Conservation (phyloP, 2,888 invertebrate species). For the Toxonevra muliebris region DNA sequence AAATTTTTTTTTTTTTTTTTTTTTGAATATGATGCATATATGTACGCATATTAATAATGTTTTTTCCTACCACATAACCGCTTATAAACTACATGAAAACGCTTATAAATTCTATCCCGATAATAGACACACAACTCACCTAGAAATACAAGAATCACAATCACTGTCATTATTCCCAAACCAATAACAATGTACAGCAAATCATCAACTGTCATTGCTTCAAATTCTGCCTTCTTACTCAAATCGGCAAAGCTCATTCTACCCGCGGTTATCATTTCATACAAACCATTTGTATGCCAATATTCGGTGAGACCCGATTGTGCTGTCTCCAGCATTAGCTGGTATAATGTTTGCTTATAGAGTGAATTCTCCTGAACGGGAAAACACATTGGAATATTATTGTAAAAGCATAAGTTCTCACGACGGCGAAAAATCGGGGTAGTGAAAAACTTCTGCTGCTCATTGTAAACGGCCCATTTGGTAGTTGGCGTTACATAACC, state of each 20-base stretch:
- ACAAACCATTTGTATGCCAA: slow-evolving; percentile 47
- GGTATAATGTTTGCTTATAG: slow-evolving; percentile 44
- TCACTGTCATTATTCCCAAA: slow-evolving; percentile 41
- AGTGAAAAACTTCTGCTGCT: slow-evolving; percentile 55
- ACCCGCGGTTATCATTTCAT: slow-evolving; percentile 49
- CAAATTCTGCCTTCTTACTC: slow-evolving; percentile 43
- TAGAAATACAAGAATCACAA: slow-evolving; percentile 43
- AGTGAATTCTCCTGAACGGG: slow-evolving; percentile 55
- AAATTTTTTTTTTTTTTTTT: no score
- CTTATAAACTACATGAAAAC: no score
- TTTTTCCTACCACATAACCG: no score
- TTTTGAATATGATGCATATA: no score
- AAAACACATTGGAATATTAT: slow-evolving; percentile 51
- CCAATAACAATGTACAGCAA: slow-evolving; percentile 52
- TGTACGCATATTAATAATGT: no score
- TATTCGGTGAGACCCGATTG: slow-evolving; percentile 44
- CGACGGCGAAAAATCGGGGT: slow-evolving; percentile 50
- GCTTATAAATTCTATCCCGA: not conserved
- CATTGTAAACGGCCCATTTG: slow-evolving; percentile 51
- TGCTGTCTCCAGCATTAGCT: slow-evolving; percentile 46
- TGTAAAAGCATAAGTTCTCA: slow-evolving; percentile 51
- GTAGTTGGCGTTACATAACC: slow-evolving; percentile 49
- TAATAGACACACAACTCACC: slow-evolving; percentile 40
- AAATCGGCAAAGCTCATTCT: slow-evolving; percentile 46
- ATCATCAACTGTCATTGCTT: slow-evolving; percentile 51